A percentile compares a stretch with the other conserved stretches of the same genome.
Conservation (phyloP, 2,888 invertebrate genomes). For the Schizaphis graminum region DNA sequence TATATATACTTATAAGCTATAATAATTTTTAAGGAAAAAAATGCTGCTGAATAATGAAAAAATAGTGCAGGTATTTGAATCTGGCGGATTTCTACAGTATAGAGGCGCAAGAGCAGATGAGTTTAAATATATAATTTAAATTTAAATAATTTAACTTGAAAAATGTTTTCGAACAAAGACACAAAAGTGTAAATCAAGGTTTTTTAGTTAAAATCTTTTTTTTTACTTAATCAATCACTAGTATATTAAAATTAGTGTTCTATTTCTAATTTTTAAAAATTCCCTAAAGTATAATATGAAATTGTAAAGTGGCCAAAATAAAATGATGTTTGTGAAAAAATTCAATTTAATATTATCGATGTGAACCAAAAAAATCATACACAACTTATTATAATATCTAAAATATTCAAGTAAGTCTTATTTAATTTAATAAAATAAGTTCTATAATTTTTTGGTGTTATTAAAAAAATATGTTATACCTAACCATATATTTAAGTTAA, state of each 20-base stretch:
- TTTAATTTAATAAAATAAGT: too few species aligned
- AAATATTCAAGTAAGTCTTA: neutral
- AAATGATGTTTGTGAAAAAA: neutral
- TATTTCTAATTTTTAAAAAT: too few species aligned
- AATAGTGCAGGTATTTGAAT: too few species aligned
- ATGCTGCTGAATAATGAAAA: too few species aligned
- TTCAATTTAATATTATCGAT: neutral
- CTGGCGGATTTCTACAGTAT: too few species aligned
- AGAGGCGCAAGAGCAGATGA: too few species aligned
- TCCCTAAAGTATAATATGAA: neutral
- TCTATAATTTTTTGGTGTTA: too few species aligned
- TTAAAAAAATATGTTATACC: too few species aligned
- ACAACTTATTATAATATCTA: neutral
- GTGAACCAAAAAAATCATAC: neutral
- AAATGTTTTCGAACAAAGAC: neutral
- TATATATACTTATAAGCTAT: neutral
- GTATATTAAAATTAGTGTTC: too few species aligned
- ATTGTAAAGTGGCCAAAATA: neutral
- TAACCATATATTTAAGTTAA: too few species aligned
- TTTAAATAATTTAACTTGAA: neutral
- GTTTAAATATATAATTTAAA: neutral
- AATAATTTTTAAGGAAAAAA: too few species aligned
- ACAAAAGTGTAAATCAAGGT: neutral
- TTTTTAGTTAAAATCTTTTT: neutral
- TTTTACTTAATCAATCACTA: neutral